Base-by-base conservation (phyloP, 92 coral and sea anemone genomes). In the Diadumene lineata region DNA sequence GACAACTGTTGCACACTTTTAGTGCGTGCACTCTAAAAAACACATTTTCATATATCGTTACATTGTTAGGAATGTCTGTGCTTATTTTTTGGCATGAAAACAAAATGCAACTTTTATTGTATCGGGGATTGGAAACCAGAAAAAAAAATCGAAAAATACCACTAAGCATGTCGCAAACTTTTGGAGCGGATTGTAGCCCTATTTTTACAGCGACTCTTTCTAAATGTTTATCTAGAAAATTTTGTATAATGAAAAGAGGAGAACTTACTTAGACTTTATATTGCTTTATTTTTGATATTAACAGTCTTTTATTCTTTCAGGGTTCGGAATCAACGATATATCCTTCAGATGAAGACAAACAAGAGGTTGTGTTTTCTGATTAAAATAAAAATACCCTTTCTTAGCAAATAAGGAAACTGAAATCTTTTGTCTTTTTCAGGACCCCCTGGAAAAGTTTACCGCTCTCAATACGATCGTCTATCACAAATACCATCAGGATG, bases 391-490 rank as follows among this genome's bases (percentile, higher is more conserved):
- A 4, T 61, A 27, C 34, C 18, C 34, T 13, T 38, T 38, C 22
- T 24, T 64, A 3, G 50, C n/a, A n/a, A n/a, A n/a, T n/a, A n/a
- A n/a, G n/a, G n/a, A n/a, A n/a, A n/a, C n/a, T n/a, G n/a, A n/a
- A n/a, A n/a, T n/a, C n/a, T n/a, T 53, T 53, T 15, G 10, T 53
- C 21, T 53, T 66, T 62, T 28, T 28, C 31, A 62, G 43, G 27
- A 72, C 44, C 16, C 46, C 0, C 18, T 66, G 22, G 81, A 64
- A 1, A 50, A 21, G 26, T 30, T 86, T 16, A 66, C 75, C n/a
- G 84, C 73, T 48, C 73, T 82, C 0, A 71, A 78, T 66, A 72
- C 84, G 25, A 33, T 86, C 26, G 86, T 87, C 23, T 91, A 91
- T 82, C 86, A 86, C 66, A 85, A 81, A n/a, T 87, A 77, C 48